Conservation (phyloP, 2,888 invertebrate genomes). For the Bruchidius siliquastri region DNA sequence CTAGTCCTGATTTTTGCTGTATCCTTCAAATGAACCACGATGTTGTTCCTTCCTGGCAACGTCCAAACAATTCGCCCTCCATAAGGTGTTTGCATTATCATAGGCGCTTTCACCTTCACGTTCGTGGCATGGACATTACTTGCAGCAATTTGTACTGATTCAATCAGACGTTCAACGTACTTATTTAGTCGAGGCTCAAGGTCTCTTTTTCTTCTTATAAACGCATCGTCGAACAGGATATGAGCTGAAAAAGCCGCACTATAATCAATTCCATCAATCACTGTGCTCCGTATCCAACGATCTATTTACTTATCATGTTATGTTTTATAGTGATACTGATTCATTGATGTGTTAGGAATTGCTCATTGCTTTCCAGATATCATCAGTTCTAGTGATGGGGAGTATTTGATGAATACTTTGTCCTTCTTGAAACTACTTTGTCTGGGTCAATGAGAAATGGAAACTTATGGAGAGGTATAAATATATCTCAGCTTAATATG, state of each 20-base stretch:
- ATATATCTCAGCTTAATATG: too few relatives aligned
- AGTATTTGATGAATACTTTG: too few relatives aligned
- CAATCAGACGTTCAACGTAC: slow-evolving; percentile 70
- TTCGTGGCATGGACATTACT: slow-evolving; percentile 64
- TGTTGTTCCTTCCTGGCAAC: slow-evolving; percentile 77
- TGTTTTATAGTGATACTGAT: too few relatives aligned
- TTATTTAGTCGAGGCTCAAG: slow-evolving; percentile 71
- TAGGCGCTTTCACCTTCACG: slow-evolving; percentile 61
- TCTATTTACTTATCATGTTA: too few relatives aligned
- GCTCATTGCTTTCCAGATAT: too few relatives aligned
- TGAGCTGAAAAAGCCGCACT: slow-evolving; percentile 60
- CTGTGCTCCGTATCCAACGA: too few relatives aligned
- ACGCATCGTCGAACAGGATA: slow-evolving; percentile 84
- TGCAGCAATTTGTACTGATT: slow-evolving; percentile 71
- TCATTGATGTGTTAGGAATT: too few relatives aligned
- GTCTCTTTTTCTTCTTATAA: slow-evolving; percentile 58
- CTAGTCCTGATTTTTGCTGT: slow-evolving; percentile 82
- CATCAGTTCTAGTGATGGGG: too few relatives aligned
- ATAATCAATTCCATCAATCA: too few relatives aligned
- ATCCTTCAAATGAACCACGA: slow-evolving; percentile 86
- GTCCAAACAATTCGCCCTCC: slow-evolving; percentile 82
- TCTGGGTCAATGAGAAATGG: too few relatives aligned
- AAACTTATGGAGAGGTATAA: too few relatives aligned
- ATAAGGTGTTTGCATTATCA: slow-evolving; percentile 77
- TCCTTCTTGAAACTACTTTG: too few relatives aligned